phyloP scores from a whole-genome alignment of 2,113 vertebrate genomes.

The Megatriorchis doriae region DNA sequence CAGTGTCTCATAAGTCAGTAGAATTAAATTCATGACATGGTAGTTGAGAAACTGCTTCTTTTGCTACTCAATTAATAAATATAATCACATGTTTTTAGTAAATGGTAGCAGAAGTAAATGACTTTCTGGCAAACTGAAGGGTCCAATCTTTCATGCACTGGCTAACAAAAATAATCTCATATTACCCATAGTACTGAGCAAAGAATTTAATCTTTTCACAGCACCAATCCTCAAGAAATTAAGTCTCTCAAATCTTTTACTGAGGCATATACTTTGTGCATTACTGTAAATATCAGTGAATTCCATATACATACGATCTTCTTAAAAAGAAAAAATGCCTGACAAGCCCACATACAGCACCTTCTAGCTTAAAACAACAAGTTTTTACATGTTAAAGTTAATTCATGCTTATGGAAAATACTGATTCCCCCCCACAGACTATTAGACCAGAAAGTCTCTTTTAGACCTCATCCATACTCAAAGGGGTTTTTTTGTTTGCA shows the following conservation, averaged over 20 bases:
- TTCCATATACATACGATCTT: background rate
- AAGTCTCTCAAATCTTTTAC: background rate
- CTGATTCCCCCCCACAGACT: no score
- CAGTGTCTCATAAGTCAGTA: background rate
- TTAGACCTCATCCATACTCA: background rate
- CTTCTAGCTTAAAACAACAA: background rate
- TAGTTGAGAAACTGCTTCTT: constrained; percentile 20
- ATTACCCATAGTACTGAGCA: background rate
- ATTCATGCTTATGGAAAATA: background rate
- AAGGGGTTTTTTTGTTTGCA: background rate
- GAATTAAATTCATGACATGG: background rate
- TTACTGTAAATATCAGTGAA: background rate
- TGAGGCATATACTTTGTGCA: background rate
- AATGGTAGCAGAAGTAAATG: background rate
- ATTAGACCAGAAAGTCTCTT: background rate
- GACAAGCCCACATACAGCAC: background rate
- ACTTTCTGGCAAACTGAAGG: background rate
- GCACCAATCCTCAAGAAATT: background rate
- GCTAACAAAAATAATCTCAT: background rate
- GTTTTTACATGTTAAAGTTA: background rate
- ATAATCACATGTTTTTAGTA: constrained; percentile 9
- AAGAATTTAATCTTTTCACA: background rate
- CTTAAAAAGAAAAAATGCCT: background rate
- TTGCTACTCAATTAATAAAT: constrained; percentile 8
- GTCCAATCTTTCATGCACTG: background rate